These are phyloP conservation scores for Notolabrus celidotus DNA, from an alignment of 2,797 vertebrate genomes.

Conservation along the genomic window DNA sequence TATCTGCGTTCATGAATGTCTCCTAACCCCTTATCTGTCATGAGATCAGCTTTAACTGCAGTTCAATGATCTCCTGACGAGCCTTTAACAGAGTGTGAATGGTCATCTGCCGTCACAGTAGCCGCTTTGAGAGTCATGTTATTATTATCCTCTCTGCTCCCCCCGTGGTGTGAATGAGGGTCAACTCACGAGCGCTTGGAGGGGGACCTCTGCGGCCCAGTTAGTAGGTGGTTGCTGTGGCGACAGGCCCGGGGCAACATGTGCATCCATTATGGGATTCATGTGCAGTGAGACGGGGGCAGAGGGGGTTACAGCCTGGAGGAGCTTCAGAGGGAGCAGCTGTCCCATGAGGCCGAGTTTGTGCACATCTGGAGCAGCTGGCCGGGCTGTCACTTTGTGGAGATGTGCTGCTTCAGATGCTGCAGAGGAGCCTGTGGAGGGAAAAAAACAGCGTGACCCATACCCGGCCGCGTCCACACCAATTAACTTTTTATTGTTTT, in stretches of 20 bases:
- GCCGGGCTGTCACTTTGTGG: slow-evolving; percentile 7
- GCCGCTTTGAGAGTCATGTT: slow-evolving; percentile 29
- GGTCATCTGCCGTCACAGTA: slow-evolving; percentile 25
- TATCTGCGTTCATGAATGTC: no score
- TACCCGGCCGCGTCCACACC: no score
- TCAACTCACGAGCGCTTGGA: slow-evolving; percentile 49
- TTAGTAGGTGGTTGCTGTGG: slow-evolving; percentile 76
- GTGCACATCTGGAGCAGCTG: slow-evolving; percentile 68
- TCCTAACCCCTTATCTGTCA: no score
- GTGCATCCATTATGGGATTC: slow-evolving; percentile 74
- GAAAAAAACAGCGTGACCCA: neutral
- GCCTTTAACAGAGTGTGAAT: neutral
- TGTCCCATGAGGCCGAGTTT: slow-evolving; percentile 56
- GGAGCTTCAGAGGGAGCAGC: slow-evolving; percentile 60
- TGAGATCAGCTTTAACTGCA: slow-evolving; percentile 6
- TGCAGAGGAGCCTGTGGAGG: no score
- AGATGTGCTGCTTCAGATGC: slow-evolving; percentile 1
- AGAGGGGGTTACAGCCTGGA: slow-evolving; percentile 32
- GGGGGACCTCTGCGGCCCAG: slow-evolving; percentile 63
- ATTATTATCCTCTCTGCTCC: slow-evolving; percentile 34
- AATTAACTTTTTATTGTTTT: no score
- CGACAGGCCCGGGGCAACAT: slow-evolving; percentile 60
- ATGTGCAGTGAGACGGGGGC: slow-evolving; percentile 65
- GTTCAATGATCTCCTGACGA: slow-evolving; percentile 20
- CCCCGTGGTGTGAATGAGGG: slow-evolving; percentile 57